phyloP scores from a whole-genome alignment of 2,888 invertebrate genomes.

The Gerosis bhagava region DNA sequence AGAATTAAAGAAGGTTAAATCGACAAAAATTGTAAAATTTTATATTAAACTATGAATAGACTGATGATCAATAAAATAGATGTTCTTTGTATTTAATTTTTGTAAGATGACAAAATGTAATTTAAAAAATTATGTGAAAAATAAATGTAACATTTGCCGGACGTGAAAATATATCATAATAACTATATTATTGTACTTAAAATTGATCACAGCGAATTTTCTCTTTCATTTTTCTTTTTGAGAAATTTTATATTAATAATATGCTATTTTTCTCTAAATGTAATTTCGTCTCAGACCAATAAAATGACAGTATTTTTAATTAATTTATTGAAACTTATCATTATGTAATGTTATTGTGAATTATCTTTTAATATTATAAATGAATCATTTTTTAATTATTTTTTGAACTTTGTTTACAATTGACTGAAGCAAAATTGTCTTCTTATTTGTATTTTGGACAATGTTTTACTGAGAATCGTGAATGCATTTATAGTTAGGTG shows the following conservation, averaged over 20 bases:
- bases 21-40: constrained; percentile 79
- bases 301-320: constrained; percentile 76
- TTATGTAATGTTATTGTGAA: constrained; percentile 60
- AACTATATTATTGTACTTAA: constrained; percentile 77
- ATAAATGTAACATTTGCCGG: constrained; percentile 54
- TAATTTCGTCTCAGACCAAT: constrained; percentile 59
- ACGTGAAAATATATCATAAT: constrained; percentile 54
- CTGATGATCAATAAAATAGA: constrained; percentile 80
- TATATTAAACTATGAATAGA: constrained; percentile 80
- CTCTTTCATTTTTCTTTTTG: constrained; percentile 80
- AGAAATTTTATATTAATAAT: constrained; percentile 51
- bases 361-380: constrained; percentile 60
- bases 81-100: constrained; percentile 80
- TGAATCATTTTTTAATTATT: constrained; percentile 66
- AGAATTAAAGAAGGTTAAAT: constrained; percentile 69
- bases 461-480: constrained; percentile 58
- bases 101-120: constrained; percentile 78
- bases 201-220: constrained; percentile 60
- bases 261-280: constrained; percentile 40
- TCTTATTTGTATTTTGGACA: constrained; percentile 60
- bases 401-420: constrained; percentile 71
- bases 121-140: constrained; percentile 73
- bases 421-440: constrained; percentile 72
- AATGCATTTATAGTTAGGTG: constrained; percentile 62
- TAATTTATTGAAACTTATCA: constrained; percentile 68